Conservation (phyloP, 2,888 invertebrate genomes). For the Idaea biselata region DNA sequence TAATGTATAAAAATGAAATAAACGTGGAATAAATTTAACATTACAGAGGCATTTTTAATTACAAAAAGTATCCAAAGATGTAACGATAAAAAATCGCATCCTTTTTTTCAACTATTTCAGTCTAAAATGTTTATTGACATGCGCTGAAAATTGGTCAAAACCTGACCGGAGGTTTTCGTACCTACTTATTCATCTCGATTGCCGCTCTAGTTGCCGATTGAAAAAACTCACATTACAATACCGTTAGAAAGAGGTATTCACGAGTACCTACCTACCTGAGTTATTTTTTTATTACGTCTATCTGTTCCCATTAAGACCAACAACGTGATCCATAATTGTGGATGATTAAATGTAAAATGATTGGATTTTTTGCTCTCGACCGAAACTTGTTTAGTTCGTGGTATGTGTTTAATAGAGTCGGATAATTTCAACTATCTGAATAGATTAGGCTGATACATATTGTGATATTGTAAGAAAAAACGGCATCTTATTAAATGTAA, state of each 20-base stretch:
- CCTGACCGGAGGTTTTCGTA: too few relatives aligned
- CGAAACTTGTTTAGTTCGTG: background rate
- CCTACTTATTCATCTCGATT: constrained; percentile 32
- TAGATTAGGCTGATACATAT: background rate
- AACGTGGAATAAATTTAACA: too few relatives aligned
- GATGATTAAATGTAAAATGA: constrained; percentile 3
- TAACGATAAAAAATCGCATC: too few relatives aligned
- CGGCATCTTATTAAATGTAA: constrained; percentile 5
- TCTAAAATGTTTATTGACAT: too few relatives aligned
- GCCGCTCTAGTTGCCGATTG: constrained; percentile 39
- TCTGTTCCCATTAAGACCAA: background rate
- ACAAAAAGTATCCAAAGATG: too few relatives aligned
- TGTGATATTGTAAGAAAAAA: background rate
- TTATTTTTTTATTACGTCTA: background rate
- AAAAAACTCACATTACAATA: constrained; percentile 46
- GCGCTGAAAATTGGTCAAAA: too few relatives aligned
- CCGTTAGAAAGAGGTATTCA: constrained; percentile 36
- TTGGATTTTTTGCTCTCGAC: constrained; percentile 2
- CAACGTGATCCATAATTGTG: constrained; percentile 5
- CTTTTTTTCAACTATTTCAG: too few relatives aligned
- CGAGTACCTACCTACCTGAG: background rate
- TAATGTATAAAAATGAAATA: constrained; percentile 29
- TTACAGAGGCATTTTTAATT: too few relatives aligned
- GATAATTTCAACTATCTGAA: constrained; percentile 2
- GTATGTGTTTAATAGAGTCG: constrained; percentile 1